These are phyloP conservation scores for Salvelinus fontinalis DNA, from an alignment of 2,113 vertebrate species.

Conservation along the genomic window DNA sequence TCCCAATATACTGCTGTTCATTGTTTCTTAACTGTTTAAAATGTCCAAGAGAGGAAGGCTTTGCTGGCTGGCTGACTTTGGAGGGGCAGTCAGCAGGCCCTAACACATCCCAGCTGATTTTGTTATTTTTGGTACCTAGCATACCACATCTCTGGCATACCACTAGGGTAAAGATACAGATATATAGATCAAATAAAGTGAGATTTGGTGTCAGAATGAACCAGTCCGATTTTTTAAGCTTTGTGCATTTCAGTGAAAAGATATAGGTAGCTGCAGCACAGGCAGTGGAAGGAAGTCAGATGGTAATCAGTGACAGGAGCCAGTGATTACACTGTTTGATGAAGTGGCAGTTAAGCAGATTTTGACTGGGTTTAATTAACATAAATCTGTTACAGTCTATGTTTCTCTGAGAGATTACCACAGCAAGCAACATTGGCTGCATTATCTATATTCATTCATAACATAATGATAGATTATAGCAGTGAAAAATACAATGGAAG, in stretches of 20 bases:
- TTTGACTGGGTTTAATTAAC: constrained; percentile 1
- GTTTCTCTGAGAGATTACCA: constrained; percentile 3
- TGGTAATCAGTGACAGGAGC: background rate
- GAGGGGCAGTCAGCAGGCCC: background rate
- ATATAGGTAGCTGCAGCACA: background rate
- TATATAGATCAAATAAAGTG: background rate
- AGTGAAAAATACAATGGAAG: background rate
- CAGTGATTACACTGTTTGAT: background rate
- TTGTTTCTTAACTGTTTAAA: background rate
- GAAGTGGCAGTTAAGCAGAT: background rate
- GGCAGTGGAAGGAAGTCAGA: background rate
- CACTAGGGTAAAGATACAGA: background rate
- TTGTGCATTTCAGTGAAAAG: background rate
- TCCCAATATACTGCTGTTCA: background rate
- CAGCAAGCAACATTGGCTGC: background rate
- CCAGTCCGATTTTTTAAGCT: background rate
- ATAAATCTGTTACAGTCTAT: background rate
- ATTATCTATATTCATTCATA: constrained; percentile 9
- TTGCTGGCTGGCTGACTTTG: background rate
- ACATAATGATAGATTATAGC: background rate
- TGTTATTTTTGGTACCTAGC: background rate
- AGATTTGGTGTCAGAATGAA: background rate
- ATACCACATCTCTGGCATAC: background rate
- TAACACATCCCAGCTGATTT: background rate
- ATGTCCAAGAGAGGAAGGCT: background rate